Conservation (phyloP, 2,797 vertebrate genomes). For the Nannoperca obscura region DNA sequence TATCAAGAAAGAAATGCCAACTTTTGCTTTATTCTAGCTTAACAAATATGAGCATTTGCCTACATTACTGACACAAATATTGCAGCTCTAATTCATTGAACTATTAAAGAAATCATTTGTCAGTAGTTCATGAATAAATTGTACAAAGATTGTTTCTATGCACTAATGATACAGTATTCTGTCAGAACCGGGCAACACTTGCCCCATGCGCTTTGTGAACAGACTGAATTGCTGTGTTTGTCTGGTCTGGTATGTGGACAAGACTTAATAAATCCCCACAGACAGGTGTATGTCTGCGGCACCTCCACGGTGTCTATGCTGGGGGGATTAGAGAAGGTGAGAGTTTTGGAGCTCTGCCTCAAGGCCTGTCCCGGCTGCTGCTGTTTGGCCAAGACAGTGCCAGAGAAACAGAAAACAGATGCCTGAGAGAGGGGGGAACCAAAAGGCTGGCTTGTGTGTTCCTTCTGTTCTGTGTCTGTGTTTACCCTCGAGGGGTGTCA, state of each 20-base stretch:
- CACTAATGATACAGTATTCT: conserved; percentile 3
- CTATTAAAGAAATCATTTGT: neutral
- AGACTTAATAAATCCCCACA: conserved; percentile 51
- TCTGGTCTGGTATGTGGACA: conserved; percentile 28
- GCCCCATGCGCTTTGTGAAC: conserved; percentile 13
- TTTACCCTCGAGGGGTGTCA: conserved; percentile 77
- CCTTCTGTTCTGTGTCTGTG: conserved; percentile 76
- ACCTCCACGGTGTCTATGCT: conserved; percentile 68
- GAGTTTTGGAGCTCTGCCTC: conserved; percentile 67
- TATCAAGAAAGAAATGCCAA: neutral
- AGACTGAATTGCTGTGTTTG: conserved; percentile 9
- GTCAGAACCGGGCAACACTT: conserved; percentile 12
- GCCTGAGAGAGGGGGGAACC: conserved; percentile 55
- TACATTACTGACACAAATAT: neutral
- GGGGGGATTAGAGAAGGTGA: conserved; percentile 76
- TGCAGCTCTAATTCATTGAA: neutral
- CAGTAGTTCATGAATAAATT: neutral
- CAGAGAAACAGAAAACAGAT: conserved; percentile 84
- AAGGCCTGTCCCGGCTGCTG: conserved; percentile 73
- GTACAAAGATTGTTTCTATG: neutral
- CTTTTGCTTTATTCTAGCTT: neutral
- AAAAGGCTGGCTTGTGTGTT: conserved; percentile 65
- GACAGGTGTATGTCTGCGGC: conserved; percentile 78
- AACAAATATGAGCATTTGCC: neutral
- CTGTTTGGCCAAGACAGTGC: conserved; percentile 75